Evolutionary conservation across 2,888 invertebrate genomes (phyloP), one percentile per base, ranked within the genome.

Genomic region (Rhagonycha lutea): DNA sequence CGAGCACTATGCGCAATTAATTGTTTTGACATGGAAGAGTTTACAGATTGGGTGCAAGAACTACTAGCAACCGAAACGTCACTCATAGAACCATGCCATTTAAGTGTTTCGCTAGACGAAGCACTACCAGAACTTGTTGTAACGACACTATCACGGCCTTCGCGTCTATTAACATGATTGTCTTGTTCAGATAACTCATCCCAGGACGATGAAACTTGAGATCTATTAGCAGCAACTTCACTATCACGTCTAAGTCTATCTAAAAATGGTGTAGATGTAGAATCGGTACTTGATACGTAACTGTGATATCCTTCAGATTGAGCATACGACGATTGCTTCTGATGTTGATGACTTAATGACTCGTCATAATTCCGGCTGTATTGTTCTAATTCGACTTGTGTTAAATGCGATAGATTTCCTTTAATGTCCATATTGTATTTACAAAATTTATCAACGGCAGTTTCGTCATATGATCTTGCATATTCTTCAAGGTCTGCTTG

Each of bases 281-380:
- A 93, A 86, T 94, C 94, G 61, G 93, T 92, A 84, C 94, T 93
- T 76, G 94, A 93, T 26, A 94, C 94, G 86, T 94, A 94, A 86
- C 94, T 94, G 86, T 94, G 94, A 86, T 94, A 94, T 70, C 94
- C 94, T 88, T 94, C 94, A 71, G 94, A 94, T 84, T 94, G 94
- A 70, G 94, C 94, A 87, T 94, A 94, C 71, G 93, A 93, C 61
- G 92, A 90, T 84, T 94, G 93, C 83, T 93, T 93, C 82, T 93
- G 93, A 85, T 93, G 93, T 81, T 91, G 89, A 82, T 90, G 90
- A 69, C 87, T 88, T 68, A 88, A 84, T 24, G 88, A 86, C 78
- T 90, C 89, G 74, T 90, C 89, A 86, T 92, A 92, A 82, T 89
- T 91, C 78, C 92, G 90, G 79, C 91, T 92, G 84, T 93, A 94